Evolutionary conservation across 2,113 vertebrate genomes (phyloP).

Genomic region (Gymnogyps californianus): DNA sequence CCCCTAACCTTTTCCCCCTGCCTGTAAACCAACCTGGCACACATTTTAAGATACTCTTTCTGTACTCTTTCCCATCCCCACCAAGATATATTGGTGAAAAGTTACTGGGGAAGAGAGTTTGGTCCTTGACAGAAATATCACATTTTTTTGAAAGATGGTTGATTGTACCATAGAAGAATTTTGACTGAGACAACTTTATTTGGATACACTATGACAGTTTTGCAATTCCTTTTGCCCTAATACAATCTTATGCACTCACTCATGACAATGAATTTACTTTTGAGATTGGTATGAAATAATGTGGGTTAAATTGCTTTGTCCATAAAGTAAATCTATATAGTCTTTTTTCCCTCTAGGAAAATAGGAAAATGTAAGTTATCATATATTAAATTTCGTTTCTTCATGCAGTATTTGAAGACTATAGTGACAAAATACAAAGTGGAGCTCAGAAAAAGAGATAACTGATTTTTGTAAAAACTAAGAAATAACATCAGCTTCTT

Average conservation of each 20-base stretch:
- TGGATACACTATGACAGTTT: neutral
- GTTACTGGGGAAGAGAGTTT: constrained; percentile 10
- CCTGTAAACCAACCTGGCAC: neutral
- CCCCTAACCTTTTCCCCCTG: neutral
- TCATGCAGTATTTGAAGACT: constrained; percentile 19
- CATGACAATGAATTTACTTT: neutral
- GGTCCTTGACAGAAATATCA: neutral
- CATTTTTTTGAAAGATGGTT: neutral
- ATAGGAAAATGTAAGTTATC: neutral
- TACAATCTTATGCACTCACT: neutral
- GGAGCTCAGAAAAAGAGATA: neutral
- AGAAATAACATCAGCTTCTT: neutral
- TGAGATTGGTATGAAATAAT: neutral
- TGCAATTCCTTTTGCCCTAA: neutral
- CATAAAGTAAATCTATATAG: neutral
- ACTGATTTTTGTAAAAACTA: neutral
- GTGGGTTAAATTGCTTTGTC: neutral
- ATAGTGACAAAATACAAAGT: neutral
- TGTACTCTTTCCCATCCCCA: neutral
- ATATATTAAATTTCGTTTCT: neutral
- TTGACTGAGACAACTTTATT: neutral
- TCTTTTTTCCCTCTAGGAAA: neutral
- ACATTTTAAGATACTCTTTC: neutral
- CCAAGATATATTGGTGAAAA: neutral
- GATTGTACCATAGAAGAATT: neutral